Percentiles rank a stretch among this genome's conserved stretches.
These are phyloP conservation scores for Mimumesa dahlbomi DNA, from an alignment of 2,888 invertebrate genomes.

Conservation along the genomic window DNA sequence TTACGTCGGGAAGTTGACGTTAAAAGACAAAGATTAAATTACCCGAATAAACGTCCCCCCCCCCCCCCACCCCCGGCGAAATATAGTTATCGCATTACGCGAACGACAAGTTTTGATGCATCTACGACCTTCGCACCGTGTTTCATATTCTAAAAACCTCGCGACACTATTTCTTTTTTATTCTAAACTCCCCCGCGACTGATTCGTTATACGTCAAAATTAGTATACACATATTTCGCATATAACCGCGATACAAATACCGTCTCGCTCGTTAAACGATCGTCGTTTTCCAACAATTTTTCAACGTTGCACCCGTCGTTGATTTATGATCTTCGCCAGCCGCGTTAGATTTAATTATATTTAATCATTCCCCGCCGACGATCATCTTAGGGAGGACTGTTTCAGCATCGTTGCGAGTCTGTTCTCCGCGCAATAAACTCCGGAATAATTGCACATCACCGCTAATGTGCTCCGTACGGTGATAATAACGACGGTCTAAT, in stretches of 20 bases:
- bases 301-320: too few species aligned
- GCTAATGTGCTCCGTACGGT: neutral
- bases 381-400: too few species aligned
- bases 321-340: too few species aligned
- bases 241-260: too few species aligned
- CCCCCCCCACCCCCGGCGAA: too few species aligned
- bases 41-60: neutral
- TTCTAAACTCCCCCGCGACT: neutral
- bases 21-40: neutral
- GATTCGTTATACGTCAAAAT: neutral
- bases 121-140: conserved; percentile 19
- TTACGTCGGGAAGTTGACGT: neutral
- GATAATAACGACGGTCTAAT: neutral
- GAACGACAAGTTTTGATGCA: conserved; percentile 29
- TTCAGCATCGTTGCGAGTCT: too few species aligned
- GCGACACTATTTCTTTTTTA: neutral
- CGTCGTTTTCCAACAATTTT: too few species aligned
- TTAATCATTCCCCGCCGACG: too few species aligned
- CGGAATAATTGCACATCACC: neutral
- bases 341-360: too few species aligned
- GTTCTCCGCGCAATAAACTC: too few species aligned
- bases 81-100: conserved; percentile 24
- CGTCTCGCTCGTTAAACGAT: too few species aligned
- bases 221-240: neutral
- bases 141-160: neutral